Percentiles rank a stretch among this genome's conserved stretches.
Conservation (phyloP, 2,888 invertebrate genomes). For the Criorhina ranunculi region DNA sequence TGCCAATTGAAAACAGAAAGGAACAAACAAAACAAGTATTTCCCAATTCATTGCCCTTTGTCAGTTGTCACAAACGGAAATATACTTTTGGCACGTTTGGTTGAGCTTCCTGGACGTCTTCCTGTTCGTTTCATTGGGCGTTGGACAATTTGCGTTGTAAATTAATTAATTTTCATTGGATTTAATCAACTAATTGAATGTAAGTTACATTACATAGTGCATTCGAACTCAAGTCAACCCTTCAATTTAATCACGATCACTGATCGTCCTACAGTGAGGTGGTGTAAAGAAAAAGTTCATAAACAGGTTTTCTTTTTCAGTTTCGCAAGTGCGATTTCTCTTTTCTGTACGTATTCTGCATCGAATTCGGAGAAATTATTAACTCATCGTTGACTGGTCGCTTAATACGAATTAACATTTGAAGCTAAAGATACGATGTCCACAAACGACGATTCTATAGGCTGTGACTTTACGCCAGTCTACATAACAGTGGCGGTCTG, state of each 20-base stretch:
- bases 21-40: conserved; percentile 13
- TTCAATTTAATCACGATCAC: conserved; percentile 2
- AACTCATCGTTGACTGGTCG: conserved; percentile 19
- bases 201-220: conserved; percentile 13
- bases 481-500: conserved; percentile 93
- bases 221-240: not conserved
- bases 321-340: conserved; percentile 47
- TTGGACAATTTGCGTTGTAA: conserved; percentile 21
- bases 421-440: conserved; percentile 85
- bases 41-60: conserved; percentile 25
- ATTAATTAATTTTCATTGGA: not conserved
- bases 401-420: conserved; percentile 53
- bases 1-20: conserved; percentile 9
- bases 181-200: conserved; percentile 8
- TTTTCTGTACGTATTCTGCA: conserved; percentile 19
- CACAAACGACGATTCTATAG: conserved; percentile 87
- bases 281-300: conserved; percentile 43
- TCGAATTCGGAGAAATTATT: conserved; percentile 11
- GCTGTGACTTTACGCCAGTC: conserved; percentile 93
- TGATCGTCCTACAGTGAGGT: conserved; percentile 16
- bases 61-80: conserved; percentile 5
- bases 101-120: conserved; percentile 18
- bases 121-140: conserved; percentile 23
- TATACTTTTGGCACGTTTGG: conserved; percentile 40
- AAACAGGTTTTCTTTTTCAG: conserved; percentile 57